Conservation (phyloP, 2,113 vertebrate genomes). For the Leuciscus idus region DNA sequence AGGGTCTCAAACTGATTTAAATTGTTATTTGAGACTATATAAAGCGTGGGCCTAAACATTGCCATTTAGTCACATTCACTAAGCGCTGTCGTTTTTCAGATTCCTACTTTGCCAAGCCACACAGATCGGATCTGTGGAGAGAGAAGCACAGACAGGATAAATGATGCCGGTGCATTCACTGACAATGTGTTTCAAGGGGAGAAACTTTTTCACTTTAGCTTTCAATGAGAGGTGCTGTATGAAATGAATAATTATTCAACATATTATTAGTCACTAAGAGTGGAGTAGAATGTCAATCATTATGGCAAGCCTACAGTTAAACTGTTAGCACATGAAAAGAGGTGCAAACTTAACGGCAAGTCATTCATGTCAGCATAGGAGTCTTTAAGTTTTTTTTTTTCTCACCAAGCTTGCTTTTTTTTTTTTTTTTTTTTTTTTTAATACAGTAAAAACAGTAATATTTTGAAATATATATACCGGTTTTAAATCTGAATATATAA, state of each 20-base stretch:
- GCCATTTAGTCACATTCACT: constrained; percentile 31
- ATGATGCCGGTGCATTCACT: not conserved
- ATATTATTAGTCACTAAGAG: not conserved
- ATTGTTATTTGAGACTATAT: constrained; percentile 57
- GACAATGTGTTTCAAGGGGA: not conserved
- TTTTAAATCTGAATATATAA: too few relatives aligned
- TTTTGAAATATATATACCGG: not conserved
- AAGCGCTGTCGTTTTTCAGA: constrained; percentile 44
- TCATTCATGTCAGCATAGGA: not conserved
- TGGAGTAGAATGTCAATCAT: not conserved
- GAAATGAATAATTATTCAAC: not conserved
- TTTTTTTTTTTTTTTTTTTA: not conserved
- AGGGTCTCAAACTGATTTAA: constrained; percentile 52
- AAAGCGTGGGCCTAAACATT: constrained; percentile 37
- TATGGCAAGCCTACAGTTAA: not conserved
- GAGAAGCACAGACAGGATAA: not conserved
- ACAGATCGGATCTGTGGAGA: constrained; percentile 4
- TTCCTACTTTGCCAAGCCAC: constrained; percentile 36
- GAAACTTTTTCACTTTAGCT: not conserved
- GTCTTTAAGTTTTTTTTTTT: too few relatives aligned
- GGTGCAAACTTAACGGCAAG: not conserved
- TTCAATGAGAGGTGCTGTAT: not conserved
- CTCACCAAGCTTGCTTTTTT: not conserved
- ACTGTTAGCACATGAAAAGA: not conserved
- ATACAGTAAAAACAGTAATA: not conserved